A percentile compares a stretch with the other conserved stretches of the same genome.
Evolutionary conservation across 1,140 invertebrate genomes (phyloP).

Genomic region (Lamellibrachia luymesi): DNA sequence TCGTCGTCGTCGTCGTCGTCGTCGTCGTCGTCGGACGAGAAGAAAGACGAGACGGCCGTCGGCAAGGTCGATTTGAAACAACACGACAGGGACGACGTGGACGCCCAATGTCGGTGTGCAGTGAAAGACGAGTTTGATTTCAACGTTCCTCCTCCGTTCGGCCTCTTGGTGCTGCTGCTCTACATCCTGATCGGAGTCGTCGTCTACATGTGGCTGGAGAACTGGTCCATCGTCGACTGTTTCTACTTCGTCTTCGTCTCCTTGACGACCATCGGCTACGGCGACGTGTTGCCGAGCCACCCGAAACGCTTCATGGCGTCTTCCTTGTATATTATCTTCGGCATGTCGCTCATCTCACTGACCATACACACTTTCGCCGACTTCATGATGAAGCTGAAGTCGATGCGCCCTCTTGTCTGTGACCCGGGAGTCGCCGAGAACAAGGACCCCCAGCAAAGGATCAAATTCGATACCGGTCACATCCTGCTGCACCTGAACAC

Average conservation of each 20-base stretch:
- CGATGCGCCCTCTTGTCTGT: no score
- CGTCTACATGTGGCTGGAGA: conserved; percentile 62
- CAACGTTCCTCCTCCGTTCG: conserved; percentile 84
- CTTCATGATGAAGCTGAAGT: no score
- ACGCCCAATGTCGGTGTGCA: no score
- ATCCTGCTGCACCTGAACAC: no score
- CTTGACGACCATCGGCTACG: conserved; percentile 68
- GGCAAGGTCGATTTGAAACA: no score
- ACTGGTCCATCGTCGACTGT: conserved; percentile 86
- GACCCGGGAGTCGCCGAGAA: no score
- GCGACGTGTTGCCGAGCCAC: conserved; percentile 75
- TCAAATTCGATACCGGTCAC: no score
- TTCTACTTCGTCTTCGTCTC: conserved; percentile 93
- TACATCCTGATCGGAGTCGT: conserved; percentile 84
- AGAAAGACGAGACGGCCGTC: no score
- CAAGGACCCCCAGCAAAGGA: no score
- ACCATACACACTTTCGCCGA: conserved; percentile 66
- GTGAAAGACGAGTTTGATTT: conserved; percentile 71
- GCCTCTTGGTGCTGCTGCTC: conserved; percentile 73
- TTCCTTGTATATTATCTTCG: conserved; percentile 90
- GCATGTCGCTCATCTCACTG: conserved; percentile 76
- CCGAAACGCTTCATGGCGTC: conserved; percentile 72
- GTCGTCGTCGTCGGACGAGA: no score
- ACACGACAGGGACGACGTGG: no score
- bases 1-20: no score